Conservation (phyloP, 1,140 invertebrate species). For the Drosophila fuyamai region DNA sequence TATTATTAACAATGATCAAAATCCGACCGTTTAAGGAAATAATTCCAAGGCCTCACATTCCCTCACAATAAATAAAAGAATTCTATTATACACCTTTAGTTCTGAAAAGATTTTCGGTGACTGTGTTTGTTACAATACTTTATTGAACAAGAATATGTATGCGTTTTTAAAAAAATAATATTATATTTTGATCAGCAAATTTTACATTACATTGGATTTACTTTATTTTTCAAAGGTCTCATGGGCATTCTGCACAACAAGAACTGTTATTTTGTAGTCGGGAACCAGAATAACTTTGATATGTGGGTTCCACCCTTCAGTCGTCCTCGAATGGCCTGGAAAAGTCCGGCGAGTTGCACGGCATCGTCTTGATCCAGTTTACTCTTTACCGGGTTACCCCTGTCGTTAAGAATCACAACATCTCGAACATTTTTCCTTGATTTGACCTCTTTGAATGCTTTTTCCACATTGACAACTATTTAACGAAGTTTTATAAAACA, state of each 20-base stretch:
- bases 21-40: no score
- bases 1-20: no score
- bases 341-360: conserved; percentile 66
- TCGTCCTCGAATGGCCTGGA: conserved; percentile 65
- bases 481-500: not conserved
- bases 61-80: no score
- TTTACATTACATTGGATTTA: not conserved
- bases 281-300: conserved; percentile 74
- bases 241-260: conserved; percentile 73
- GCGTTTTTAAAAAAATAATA: no score
- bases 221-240: conserved; percentile 38
- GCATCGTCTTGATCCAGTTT: conserved; percentile 54
- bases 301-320: conserved; percentile 55
- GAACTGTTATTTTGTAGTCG: conserved; percentile 75
- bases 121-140: no score
- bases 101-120: no score
- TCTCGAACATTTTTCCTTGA: conserved; percentile 66
- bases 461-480: conserved; percentile 72
- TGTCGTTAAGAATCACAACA: conserved; percentile 69
- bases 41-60: no score
- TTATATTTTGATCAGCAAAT: no score
- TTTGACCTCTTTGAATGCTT: conserved; percentile 61
- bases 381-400: conserved; percentile 72
- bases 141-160: no score
- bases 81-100: no score